Base-by-base conservation (phyloP, 2,888 invertebrate genomes). In the Ametastegia equiseti region DNA sequence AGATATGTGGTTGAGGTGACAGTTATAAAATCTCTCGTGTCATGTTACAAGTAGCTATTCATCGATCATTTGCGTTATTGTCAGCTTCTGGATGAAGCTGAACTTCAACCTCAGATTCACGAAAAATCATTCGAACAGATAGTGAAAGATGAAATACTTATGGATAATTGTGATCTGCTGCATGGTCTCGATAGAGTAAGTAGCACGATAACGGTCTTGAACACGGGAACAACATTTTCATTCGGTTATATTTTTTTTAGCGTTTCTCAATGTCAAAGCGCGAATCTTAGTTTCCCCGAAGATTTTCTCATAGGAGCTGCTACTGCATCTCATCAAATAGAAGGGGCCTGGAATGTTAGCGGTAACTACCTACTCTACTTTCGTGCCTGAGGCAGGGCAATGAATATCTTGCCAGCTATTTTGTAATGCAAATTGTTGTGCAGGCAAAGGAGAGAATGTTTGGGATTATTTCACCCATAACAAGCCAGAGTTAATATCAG, bases 371-470 rank as follows among this genome's bases (percentile, higher is more conserved):
- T 45, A 81, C 30, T 23, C 57, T 67, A 80, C 57, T 54, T 45
- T 42, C 27, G 36, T 81, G 6, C 80, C 78, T 19, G 3, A 15
- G 6, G 47, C 1, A 45, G 7, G 27, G 19, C 71, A 13, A 23
- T 27, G n/a, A 27, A 23, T 45, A 27, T 71, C 45, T 69, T 27
- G 15, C 45, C 11, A 23, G 13, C 15, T 45, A 45, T 69, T 42
- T 45, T 2, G 11, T 45, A 1, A 15, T 4, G 27, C 27, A 2
- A 69, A 23, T 69, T 15, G 11, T 92, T 92, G n/a, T n/a, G 30
- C 89, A 95, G 95, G 94, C n/a, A 95, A 94, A 91, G 92, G 94
- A 0, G 93, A 93, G 87, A 95, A 93, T 88, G 93, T 94, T 87
- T 95, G 94, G 94, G 95, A 95, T 86, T 90, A 92, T 80, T 91